Base-by-base conservation (phyloP, 2,888 invertebrate species). In the Scrobipalpa atriplicella region DNA sequence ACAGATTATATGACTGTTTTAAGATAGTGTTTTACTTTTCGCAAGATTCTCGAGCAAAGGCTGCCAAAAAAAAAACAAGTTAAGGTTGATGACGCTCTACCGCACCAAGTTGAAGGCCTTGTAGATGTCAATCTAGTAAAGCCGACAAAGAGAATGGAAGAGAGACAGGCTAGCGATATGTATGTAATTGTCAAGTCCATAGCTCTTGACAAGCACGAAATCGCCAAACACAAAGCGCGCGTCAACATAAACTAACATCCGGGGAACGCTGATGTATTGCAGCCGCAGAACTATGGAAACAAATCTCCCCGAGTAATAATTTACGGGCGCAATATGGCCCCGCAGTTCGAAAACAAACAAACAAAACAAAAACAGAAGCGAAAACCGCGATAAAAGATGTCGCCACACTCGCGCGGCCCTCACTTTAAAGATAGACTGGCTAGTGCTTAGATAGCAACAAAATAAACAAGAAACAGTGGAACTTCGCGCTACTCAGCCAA, bases 231-330 rank as follows among this genome's bases (percentile, higher is more conserved):
- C 87, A 89, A 86, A 86, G 83, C 85, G 82, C 80, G 81, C 82
- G 86, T 87, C 89, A 89, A 84, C 89, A 87, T 89, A 88, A 89
- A 90, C 89, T 86, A 89, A 87, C 90, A 90, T 88, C 88, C 89
- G 87, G 85, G 81, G 83, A 85, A 87, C 84, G 80, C 84, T 91
- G 91, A 92, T 90, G 85, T 84, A 92, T 91, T 82, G 86, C 87
- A 79, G 86, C 90, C 90, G 83, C 90, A 87, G 84, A 85, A 87
- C 90, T 90, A 89, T 91, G 88, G 90, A 88, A 88, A 90, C 92
- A 91, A 91, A 90, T 91, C 90, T 90, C 87, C 84, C 85, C 77
- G 81, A 75, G 85, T 81, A 85, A 91, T 90, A 90, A 92, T 89
- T 92, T 89, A 91, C 86, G 83, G 82, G 83, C 85, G 86, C 90